Evolutionary conservation across 2,888 invertebrate species (phyloP).

Genomic region (Athalia cordata): DNA sequence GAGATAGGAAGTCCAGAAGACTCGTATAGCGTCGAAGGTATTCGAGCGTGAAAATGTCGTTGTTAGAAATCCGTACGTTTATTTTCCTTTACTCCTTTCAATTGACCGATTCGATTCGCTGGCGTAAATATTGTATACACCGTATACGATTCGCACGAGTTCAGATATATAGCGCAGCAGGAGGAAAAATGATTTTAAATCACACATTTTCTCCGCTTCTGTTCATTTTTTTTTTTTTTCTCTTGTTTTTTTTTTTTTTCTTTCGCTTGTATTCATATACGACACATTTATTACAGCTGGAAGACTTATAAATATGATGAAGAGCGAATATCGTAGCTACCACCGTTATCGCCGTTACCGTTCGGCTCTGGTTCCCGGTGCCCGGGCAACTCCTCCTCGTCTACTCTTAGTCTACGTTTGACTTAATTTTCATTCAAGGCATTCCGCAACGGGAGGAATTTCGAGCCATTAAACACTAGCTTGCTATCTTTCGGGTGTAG

Average conservation of each 20-base stretch:
- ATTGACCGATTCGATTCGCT: not conserved
- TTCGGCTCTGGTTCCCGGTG: constrained; percentile 4
- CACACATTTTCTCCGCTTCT: too few relatives aligned
- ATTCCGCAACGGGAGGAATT: constrained; percentile 69
- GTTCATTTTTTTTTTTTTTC: too few relatives aligned
- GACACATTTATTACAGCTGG: too few relatives aligned
- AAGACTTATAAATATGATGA: not conserved
- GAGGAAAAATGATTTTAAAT: too few relatives aligned
- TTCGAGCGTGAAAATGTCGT: constrained; percentile 12
- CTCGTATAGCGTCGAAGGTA: not conserved
- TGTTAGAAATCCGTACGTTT: not conserved
- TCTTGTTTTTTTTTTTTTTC: too few relatives aligned
- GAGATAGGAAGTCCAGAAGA: not conserved
- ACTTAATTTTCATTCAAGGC: constrained; percentile 72
- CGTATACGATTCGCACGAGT: too few relatives aligned
- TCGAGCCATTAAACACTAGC: constrained; percentile 71
- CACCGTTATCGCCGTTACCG: constrained; percentile 17
- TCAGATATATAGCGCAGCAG: not conserved
- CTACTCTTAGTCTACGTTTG: constrained; percentile 51
- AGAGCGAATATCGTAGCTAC: not conserved
- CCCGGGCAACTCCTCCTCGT: constrained; percentile 5
- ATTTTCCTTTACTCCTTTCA: not conserved
- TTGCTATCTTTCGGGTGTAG: constrained; percentile 67
- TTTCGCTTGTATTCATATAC: too few relatives aligned
- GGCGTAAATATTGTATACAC: too few relatives aligned